A percentile compares a stretch with the other conserved stretches of the same genome.
phyloP scores from a whole-genome alignment of 1,140 invertebrate species.

The Ganaspis sp. region DNA sequence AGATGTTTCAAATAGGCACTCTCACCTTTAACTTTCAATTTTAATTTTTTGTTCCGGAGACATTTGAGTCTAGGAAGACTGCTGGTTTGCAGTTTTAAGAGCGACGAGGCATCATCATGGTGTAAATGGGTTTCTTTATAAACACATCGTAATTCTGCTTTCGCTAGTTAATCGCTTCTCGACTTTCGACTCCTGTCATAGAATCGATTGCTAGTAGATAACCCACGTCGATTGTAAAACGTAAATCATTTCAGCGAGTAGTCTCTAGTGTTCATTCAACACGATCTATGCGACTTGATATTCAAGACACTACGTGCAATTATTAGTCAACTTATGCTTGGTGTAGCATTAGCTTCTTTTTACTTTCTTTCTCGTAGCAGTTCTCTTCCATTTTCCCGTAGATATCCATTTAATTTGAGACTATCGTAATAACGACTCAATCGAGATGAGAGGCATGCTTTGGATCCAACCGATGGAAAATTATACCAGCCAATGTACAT shows the following conservation, averaged over 20 bases:
- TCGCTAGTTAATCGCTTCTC: background rate
- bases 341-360: background rate
- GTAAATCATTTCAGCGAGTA: background rate
- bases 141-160: slow-evolving; percentile 18
- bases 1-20: background rate
- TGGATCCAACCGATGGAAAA: background rate
- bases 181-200: background rate
- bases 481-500: background rate
- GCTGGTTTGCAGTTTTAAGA: background rate
- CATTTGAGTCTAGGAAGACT: background rate
- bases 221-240: background rate
- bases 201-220: background rate
- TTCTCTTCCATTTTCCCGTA: background rate
- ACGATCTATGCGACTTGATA: background rate
- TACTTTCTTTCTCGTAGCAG: background rate
- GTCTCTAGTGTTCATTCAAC: background rate
- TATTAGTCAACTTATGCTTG: background rate
- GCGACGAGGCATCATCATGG: background rate
- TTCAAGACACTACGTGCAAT: background rate
- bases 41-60: background rate
- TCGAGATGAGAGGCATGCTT: background rate
- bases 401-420: background rate
- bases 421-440: background rate
- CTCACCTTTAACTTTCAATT: background rate
- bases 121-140: background rate